Conservation (phyloP, 2,888 invertebrate species). For the Netelia fuscicornis region DNA sequence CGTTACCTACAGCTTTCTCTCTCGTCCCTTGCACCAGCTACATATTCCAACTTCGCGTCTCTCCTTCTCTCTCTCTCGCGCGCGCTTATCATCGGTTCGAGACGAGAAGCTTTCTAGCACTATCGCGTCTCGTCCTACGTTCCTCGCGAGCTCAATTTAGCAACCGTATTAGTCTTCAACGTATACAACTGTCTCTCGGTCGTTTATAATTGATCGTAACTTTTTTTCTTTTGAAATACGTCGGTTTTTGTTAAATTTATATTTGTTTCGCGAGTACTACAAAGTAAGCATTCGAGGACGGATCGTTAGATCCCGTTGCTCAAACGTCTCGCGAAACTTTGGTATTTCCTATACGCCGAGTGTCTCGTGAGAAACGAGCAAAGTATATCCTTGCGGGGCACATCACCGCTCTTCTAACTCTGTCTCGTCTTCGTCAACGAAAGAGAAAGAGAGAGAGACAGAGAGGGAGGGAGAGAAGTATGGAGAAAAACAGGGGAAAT, state of each 20-base stretch:
- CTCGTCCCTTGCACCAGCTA: constrained; percentile 61
- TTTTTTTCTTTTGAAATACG: not conserved
- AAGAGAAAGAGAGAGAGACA: not conserved
- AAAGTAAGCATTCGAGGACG: constrained; percentile 36
- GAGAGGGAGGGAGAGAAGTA: constrained; percentile 2
- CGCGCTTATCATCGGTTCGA: constrained; percentile 25
- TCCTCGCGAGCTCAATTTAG: constrained; percentile 33
- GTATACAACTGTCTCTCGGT: constrained; percentile 41
- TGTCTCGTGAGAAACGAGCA: constrained; percentile 47
- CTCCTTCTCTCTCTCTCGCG: constrained; percentile 6
- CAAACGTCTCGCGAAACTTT: constrained; percentile 40
- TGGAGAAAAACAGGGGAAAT: constrained; percentile 54
- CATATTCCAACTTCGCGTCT: constrained; percentile 58
- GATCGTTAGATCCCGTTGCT: constrained; percentile 53
- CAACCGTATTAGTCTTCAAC: constrained; percentile 36
- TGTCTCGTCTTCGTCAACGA: constrained; percentile 13
- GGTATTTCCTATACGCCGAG: constrained; percentile 40
- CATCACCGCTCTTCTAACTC: not conserved
- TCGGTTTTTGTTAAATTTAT: constrained; percentile 6
- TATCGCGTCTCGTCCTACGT: constrained; percentile 13
- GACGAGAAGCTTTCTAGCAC: constrained; percentile 19
- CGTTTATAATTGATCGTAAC: constrained; percentile 47
- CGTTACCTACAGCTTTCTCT: constrained; percentile 73
- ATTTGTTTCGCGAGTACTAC: constrained; percentile 10
- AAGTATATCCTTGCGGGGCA: constrained; percentile 23